These are phyloP conservation scores for Drosophila jambulina DNA, from an alignment of 1,140 invertebrate species.

Conservation along the genomic window DNA sequence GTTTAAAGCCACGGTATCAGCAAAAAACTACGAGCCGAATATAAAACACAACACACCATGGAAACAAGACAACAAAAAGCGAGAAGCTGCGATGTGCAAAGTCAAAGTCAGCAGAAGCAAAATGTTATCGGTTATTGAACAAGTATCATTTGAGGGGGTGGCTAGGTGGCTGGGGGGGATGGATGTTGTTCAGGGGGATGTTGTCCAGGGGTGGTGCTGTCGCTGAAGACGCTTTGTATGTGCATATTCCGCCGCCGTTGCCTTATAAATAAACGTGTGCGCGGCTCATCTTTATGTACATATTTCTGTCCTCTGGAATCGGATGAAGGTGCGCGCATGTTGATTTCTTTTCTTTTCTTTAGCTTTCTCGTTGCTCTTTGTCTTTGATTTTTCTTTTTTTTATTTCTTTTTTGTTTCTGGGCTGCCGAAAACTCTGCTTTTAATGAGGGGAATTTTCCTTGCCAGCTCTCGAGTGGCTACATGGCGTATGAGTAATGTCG, in stretches of 20 bases:
- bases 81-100: slow-evolving; percentile 43
- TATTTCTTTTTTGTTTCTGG: not conserved
- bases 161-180: not conserved
- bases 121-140: slow-evolving; percentile 78
- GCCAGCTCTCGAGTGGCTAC: slow-evolving; percentile 30
- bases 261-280: slow-evolving; percentile 37
- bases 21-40: slow-evolving; percentile 54
- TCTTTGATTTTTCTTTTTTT: slow-evolving; percentile 12
- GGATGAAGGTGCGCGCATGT: slow-evolving; percentile 44
- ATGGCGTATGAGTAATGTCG: slow-evolving; percentile 64
- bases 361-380: slow-evolving; percentile 1
- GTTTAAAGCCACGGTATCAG: slow-evolving; percentile 70
- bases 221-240: slow-evolving; percentile 53
- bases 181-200: not conserved
- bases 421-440: slow-evolving; percentile 25
- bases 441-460: slow-evolving; percentile 54
- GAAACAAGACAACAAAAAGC: slow-evolving; percentile 2
- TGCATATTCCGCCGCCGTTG: slow-evolving; percentile 37
- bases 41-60: slow-evolving; percentile 12
- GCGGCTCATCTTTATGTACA: slow-evolving; percentile 55
- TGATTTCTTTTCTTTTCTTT: slow-evolving; percentile 27
- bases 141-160: slow-evolving; percentile 41
- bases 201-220: not conserved
- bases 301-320: slow-evolving; percentile 39
- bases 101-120: slow-evolving; percentile 69